Evolutionary conservation across 2,888 invertebrate species (phyloP).

Genomic region (Drosophila melanosoma): DNA sequence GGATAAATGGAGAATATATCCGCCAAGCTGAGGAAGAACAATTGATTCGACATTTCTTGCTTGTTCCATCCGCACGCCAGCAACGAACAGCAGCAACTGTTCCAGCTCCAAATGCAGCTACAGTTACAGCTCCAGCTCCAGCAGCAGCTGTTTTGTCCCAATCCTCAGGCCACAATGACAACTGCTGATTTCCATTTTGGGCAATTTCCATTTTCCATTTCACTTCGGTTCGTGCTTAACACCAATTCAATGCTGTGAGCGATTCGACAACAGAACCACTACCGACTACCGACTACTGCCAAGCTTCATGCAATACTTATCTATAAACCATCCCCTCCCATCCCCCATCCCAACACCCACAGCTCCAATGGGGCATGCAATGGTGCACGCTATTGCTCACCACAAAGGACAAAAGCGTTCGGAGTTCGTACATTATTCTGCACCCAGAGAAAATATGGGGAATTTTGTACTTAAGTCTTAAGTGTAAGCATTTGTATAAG

Average conservation of each 20-base stretch:
- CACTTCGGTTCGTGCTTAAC: slow-evolving; percentile 77
- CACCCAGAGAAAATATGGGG: slow-evolving; percentile 6
- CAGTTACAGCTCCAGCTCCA: background rate
- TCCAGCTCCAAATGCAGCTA: slow-evolving; percentile 2
- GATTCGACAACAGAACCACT: slow-evolving; percentile 42
- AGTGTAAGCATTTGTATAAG: background rate
- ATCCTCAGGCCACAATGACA: slow-evolving; percentile 57
- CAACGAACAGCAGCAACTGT: slow-evolving; percentile 55
- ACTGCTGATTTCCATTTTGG: slow-evolving; percentile 72
- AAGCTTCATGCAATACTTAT: slow-evolving; percentile 67
- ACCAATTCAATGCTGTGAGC: slow-evolving; percentile 79
- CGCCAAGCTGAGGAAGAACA: slow-evolving; percentile 84
- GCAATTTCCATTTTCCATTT: slow-evolving; percentile 55
- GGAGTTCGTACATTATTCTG: slow-evolving; percentile 27
- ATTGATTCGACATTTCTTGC: slow-evolving; percentile 80
- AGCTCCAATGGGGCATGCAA: slow-evolving; percentile 45
- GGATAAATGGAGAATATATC: slow-evolving; percentile 89
- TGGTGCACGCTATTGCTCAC: slow-evolving; percentile 63
- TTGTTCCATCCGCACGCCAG: slow-evolving; percentile 50
- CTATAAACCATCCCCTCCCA: slow-evolving; percentile 31
- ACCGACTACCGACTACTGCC: slow-evolving; percentile 20
- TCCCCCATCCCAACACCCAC: background rate
- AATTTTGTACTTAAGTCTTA: background rate
- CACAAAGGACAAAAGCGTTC: slow-evolving; percentile 75
- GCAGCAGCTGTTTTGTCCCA: slow-evolving; percentile 13